phyloP scores from a whole-genome alignment of 1,140 invertebrate species.

The Steinernema khuongi region DNA sequence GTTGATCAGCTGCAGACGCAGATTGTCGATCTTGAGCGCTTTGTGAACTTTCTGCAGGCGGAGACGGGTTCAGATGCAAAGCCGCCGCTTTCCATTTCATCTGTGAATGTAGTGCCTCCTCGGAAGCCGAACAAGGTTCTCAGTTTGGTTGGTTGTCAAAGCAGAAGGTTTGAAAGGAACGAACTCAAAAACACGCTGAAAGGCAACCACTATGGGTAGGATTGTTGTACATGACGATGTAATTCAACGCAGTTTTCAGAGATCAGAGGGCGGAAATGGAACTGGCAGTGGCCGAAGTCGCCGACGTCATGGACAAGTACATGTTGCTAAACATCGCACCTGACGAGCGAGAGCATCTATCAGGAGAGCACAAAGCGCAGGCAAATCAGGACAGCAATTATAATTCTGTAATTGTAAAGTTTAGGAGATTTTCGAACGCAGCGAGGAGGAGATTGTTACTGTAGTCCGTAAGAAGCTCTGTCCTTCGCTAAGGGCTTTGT shows the following conservation, averaged over 20 bases:
- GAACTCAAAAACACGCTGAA: conserved; percentile 76
- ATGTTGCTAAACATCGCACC: conserved; percentile 59
- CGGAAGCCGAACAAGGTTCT: conserved; percentile 16
- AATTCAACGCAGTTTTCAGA: conserved; percentile 61
- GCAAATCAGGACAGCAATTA: conserved; percentile 20
- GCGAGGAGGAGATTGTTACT: conserved; percentile 72
- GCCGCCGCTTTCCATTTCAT: conserved; percentile 68
- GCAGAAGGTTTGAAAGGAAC: conserved; percentile 71
- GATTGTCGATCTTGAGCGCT: conserved; percentile 89
- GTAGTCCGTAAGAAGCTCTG: conserved; percentile 85
- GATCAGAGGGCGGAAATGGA: conserved; percentile 86
- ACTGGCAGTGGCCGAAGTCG: conserved; percentile 75
- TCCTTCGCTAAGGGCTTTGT: conserved; percentile 77
- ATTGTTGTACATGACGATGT: conserved; percentile 5
- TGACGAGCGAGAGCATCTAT: conserved; percentile 65
- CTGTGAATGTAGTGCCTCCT: conserved; percentile 59
- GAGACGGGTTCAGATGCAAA: conserved; percentile 58
- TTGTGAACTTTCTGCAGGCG: conserved; percentile 90
- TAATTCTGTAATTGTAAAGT: conserved; percentile 4
- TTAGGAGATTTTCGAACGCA: conserved; percentile 63
- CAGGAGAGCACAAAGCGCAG: conserved; percentile 66
- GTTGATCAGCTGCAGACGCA: conserved; percentile 86
- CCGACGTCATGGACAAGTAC: conserved; percentile 62
- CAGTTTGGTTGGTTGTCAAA: conserved; percentile 73
- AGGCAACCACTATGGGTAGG: conserved; percentile 82